phyloP scores from a whole-genome alignment of 2,113 vertebrate genomes.

The Antigone vipio region DNA sequence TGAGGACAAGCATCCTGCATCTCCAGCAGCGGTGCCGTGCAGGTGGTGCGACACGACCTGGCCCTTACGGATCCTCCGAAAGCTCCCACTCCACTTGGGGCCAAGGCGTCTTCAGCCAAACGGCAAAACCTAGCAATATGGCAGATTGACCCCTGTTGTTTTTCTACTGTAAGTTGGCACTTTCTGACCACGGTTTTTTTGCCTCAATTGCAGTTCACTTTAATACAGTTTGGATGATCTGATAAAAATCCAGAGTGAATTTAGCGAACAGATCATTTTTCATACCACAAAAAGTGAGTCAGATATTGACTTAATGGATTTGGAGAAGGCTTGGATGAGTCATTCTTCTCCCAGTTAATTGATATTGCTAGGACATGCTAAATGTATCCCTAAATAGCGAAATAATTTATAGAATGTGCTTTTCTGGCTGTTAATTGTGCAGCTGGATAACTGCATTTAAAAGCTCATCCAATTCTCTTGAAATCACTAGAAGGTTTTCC shows the following conservation, averaged over 20 bases:
- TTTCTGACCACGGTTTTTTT: not conserved
- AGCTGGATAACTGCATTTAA: constrained; percentile 63
- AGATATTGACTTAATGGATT: constrained; percentile 63
- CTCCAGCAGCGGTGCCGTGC: not conserved
- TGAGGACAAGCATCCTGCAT: not conserved
- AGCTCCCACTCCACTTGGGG: not conserved
- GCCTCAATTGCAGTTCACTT: not conserved
- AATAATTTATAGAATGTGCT: constrained; percentile 66
- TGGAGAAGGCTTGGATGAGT: constrained; percentile 52
- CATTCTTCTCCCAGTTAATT: constrained; percentile 53
- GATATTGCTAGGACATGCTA: constrained; percentile 53
- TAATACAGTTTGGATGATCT: constrained; percentile 1
- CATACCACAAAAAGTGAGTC: constrained; percentile 49
- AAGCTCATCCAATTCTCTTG: constrained; percentile 55
- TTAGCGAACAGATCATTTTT: not conserved
- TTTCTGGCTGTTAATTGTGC: constrained; percentile 63
- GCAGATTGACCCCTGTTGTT: not conserved
- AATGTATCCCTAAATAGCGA: constrained; percentile 58
- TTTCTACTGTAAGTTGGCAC: not conserved
- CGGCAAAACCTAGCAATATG: not conserved
- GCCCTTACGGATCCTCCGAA: not conserved
- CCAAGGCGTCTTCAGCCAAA: not conserved
- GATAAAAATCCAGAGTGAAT: constrained; percentile 47
- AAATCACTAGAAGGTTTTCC: constrained; percentile 63
- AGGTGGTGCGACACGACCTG: too few relatives aligned